Percentiles rank a stretch among this genome's conserved stretches.
Conservation (phyloP, 2,888 invertebrate species). For the Epirrhoe tristata region DNA sequence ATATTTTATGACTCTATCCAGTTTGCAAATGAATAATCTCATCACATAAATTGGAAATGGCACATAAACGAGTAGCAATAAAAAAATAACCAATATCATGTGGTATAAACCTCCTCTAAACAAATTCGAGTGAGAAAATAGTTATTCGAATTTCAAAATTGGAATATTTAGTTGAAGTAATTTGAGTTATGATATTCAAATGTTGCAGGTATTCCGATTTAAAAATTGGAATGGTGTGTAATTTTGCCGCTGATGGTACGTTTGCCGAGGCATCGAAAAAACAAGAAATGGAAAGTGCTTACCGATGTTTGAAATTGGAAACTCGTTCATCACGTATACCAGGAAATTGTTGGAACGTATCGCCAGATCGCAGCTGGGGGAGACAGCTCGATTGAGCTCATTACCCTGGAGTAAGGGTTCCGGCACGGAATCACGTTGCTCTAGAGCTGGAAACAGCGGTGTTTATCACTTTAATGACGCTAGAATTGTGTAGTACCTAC, state of each 20-base stretch:
- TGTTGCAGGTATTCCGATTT: too few relatives aligned
- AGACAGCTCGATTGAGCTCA: conserved; percentile 63
- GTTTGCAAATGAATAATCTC: too few relatives aligned
- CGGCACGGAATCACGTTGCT: conserved; percentile 28
- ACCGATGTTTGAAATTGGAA: conserved; percentile 81
- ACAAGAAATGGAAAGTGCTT: conserved; percentile 72
- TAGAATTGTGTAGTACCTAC: conserved; percentile 1
- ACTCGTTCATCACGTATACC: conserved; percentile 71
- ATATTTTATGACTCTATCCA: too few relatives aligned
- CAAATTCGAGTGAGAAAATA: too few relatives aligned
- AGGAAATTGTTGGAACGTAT: conserved; percentile 77
- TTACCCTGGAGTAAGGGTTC: conserved; percentile 54
- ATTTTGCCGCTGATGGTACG: conserved; percentile 10
- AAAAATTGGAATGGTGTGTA: not conserved
- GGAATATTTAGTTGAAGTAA: too few relatives aligned
- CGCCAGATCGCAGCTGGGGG: conserved; percentile 49
- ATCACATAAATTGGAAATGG: too few relatives aligned
- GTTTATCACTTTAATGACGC: conserved; percentile 20
- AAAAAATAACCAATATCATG: too few relatives aligned
- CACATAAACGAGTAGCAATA: too few relatives aligned
- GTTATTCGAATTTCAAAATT: too few relatives aligned
- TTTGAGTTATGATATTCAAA: too few relatives aligned
- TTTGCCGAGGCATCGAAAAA: conserved; percentile 56
- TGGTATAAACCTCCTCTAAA: too few relatives aligned
- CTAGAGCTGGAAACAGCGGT: conserved; percentile 14